Evolutionary conservation across 2,888 invertebrate species (phyloP), one percentile per base, ranked within the genome.

Genomic region (Temnothorax rugatulus): DNA sequence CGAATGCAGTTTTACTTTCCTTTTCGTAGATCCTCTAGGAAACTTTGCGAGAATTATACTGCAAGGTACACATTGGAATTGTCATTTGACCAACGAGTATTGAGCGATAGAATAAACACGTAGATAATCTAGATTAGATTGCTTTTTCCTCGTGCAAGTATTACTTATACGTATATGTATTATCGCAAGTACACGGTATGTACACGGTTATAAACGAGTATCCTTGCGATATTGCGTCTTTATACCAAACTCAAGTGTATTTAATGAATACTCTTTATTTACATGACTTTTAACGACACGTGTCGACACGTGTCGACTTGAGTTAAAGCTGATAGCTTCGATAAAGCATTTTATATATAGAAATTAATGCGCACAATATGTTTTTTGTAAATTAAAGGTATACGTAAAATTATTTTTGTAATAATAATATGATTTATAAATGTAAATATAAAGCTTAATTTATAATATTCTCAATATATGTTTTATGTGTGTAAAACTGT

Each of bases 91-190:
- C 15, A 29, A 4, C 11, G n/a, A 61, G 11, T 75, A 75, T 59
- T n/a, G 59, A 74, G 15, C 34, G 15, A 4, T 11, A 59, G n/a
- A 47, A 44, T n/a, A 44, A 38, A 38, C 4, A 61, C 5, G 18
- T 4, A 7, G 38, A 63, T 63, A 54, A 71, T 71, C 71, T 25
- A 18, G 21, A 76, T 76, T 76, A 38, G 8, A 76, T 63, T 5
- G 4, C 38, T 2, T 21, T 63, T 63, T 63, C 5, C 8, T 9
- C 5, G n/a, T 2, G 34, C 9, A 38, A 47, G 34, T 47, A 15
- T 57, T 34, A 41, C 41, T 4, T 25, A 34, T 69, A 34, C 5
- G 5, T 34, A 38, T 34, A 38, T 54, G 8, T 66, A 13, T 52
- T 41, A 21, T 52, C 13, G 34, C 29, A 25, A 71, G 5, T 29